A percentile compares a stretch with the other conserved stretches of the same genome.
Conservation (phyloP, 1,140 invertebrate species). For the Aphelinus certus region DNA sequence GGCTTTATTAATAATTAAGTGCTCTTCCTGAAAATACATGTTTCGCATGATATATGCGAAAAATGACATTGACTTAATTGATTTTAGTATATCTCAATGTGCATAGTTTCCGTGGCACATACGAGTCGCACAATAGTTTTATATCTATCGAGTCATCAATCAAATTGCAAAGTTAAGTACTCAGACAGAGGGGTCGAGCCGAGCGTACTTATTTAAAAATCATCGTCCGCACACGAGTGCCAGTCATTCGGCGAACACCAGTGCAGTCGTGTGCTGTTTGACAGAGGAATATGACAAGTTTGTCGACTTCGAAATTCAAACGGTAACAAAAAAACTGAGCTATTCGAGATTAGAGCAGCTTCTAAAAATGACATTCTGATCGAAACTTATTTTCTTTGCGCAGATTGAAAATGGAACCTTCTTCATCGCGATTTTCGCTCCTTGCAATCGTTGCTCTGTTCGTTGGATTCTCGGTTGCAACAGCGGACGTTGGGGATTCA, state of each 20-base stretch:
- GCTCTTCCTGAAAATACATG: too few relatives aligned
- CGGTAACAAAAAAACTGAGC: too few relatives aligned
- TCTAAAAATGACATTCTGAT: too few relatives aligned
- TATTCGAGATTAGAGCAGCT: too few relatives aligned
- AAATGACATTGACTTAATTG: too few relatives aligned
- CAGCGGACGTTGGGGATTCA: constrained; percentile 3
- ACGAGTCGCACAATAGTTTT: not conserved
- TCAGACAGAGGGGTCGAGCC: not conserved
- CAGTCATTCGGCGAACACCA: constrained; percentile 19
- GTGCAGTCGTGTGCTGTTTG: not conserved
- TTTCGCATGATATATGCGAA: too few relatives aligned
- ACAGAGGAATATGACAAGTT: too few relatives aligned
- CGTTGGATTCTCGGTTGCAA: not conserved
- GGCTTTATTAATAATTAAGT: too few relatives aligned
- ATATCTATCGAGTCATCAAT: constrained; percentile 5
- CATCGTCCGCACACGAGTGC: constrained; percentile 9
- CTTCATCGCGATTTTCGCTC: not conserved
- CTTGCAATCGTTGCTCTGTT: not conserved
- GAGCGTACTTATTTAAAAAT: constrained; percentile 26
- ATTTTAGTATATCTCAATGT: too few relatives aligned
- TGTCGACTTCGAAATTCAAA: too few relatives aligned
- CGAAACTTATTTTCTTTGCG: not conserved
- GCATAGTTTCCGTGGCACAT: not conserved
- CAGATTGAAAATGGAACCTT: not conserved
- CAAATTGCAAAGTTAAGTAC: constrained; percentile 25